Evolutionary conservation across 2,797 vertebrate genomes (phyloP), one percentile per base, ranked within the genome.

Genomic region (Phataginus tricuspis): DNA sequence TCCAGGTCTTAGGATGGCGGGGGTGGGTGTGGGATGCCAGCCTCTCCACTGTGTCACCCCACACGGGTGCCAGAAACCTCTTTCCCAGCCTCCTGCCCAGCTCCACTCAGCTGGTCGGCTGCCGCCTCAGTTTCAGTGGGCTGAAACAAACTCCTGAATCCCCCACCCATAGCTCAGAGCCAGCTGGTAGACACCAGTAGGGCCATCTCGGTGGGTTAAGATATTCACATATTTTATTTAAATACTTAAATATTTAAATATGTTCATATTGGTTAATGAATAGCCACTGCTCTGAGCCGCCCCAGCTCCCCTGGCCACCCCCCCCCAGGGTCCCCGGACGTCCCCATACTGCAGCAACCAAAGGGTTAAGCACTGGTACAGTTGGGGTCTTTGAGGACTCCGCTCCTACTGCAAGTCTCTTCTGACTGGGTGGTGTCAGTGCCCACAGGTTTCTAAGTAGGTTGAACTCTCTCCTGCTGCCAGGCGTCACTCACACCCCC

Each of bases 221-320:
- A 59, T 68, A 80, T 12, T 79, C 55, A 55, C 1, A 34, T 31
- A 89, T 85, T 91, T 83, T 61, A 64, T 82, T 93, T 55, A 79
- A 85, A n/a, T 92, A 57, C 27, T 64, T 92, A 51, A 72, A n/a
- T 83, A 75, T 80, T 34, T 84, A 77, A 86, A 61, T 39, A 64
- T 19, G 90, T 91, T n/a, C 23, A 21, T 53, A 37, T 25, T 84
- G 49, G 11, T 45, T 91, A 71, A 45, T 63, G 39, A 89, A 31
- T n/a, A 75, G 49, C 7, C 45, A 45, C 19, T n/a, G 15, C 25
- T 31, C 9, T 12, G n/a, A 83, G 34, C 31, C 34, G 74, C 7
- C 5, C 23, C 29, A 42, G 69, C 63, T 84, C 18, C 42, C 6
- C 37, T 71, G 31, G 27, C 21, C 13, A 55, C 42, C 63, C 13